Base-by-base conservation (phyloP, 2,797 vertebrate genomes). In the Halcyon smyrnensis region DNA sequence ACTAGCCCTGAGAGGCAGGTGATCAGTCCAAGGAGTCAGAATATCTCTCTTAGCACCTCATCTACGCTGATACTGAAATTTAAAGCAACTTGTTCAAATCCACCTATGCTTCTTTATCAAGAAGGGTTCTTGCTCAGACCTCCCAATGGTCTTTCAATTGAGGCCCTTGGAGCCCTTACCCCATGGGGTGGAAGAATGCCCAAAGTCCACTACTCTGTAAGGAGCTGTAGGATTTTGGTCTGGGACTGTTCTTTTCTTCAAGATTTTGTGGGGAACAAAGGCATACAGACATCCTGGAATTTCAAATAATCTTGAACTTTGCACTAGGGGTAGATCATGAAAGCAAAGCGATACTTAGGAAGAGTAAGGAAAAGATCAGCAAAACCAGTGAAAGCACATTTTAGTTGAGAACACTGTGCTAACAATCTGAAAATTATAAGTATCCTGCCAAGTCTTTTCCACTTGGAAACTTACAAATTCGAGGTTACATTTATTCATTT, bases 141-240 rank as follows among this genome's bases (percentile, higher is more conserved):
- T 80, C 51, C 30, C 0, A 0, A 2, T 4, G 27, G 8, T 67
- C 36, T 46, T 41, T 53, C 28, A 28, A 8, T 7, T 0, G 0
- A 68, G 32, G 39, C 6, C 32, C 43, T 34, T 28, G 1, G 34
- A 70, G 46, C n/a, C 34, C 18, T 54, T 24, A 11, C 0, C 12
- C 20, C 2, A 0, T 20, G 18, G 11, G 5, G 5, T 20, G 39
- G 13, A 41, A 75, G 18, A 53, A 51, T 23, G 12, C 14, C 9
- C 5, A 4, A 76, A 20, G 16, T 45, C 57, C 45, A 9, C 8
- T 3, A 16, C 28, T 56, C 28, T 36, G 11, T 30, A 36, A 51
- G 34, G 8, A 83, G 30, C 23, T 65, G 27, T 16, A 75, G 36
- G 18, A 20, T 45, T 69, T 82, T 36, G 27, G 5, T 6, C 57